These are phyloP conservation scores for Passer montanus DNA, from an alignment of 2,113 vertebrate genomes.

Conservation along the genomic window DNA sequence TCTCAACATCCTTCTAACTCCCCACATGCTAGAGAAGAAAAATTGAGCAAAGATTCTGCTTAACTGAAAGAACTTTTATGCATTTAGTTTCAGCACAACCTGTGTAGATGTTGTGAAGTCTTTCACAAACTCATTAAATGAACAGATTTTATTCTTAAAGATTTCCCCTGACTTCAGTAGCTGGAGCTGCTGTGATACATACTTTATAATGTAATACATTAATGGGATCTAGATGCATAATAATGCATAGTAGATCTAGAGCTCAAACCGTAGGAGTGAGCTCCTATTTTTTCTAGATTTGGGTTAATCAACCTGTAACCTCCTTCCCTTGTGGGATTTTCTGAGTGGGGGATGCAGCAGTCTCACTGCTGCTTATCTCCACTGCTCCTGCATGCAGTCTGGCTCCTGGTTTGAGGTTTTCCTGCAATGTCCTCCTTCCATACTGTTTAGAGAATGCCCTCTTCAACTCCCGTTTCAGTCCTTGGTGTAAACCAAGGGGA, in stretches of 20 bases:
- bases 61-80: not conserved
- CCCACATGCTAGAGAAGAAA: not conserved
- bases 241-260: not conserved
- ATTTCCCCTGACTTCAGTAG: not conserved
- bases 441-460: not conserved
- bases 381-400: not conserved
- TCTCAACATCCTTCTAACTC: not conserved
- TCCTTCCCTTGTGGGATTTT: not conserved
- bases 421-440: not conserved
- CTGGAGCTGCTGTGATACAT: not conserved
- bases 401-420: not conserved
- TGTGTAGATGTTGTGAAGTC: not conserved
- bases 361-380: not conserved
- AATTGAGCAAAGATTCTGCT: not conserved
- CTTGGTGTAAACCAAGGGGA: slow-evolving; percentile 65
- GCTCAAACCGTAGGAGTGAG: not conserved
- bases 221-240: not conserved
- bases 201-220: not conserved
- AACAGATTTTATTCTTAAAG: not conserved
- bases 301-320: not conserved
- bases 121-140: not conserved
- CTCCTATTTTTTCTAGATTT: not conserved
- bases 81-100: not conserved
- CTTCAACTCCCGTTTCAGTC: slow-evolving; percentile 65
- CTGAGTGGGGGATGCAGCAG: not conserved